These are phyloP conservation scores for Scaptomyza cyrtandrae DNA, from an alignment of 2,888 invertebrate genomes.

Conservation along the genomic window DNA sequence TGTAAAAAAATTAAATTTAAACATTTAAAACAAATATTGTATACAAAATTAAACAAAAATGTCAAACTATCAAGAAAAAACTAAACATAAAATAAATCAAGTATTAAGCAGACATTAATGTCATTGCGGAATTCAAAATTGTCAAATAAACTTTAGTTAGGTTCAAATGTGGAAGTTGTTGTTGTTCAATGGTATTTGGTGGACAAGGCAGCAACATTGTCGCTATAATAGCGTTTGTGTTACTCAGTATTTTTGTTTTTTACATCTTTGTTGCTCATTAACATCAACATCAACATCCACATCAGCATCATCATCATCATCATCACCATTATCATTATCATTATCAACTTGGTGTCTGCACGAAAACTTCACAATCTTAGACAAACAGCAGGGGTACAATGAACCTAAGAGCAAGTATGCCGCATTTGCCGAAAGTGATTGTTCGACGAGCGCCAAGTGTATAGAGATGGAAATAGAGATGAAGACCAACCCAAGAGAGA, in stretches of 20 bases:
- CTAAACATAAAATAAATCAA: neutral
- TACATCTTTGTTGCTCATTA: constrained; percentile 13
- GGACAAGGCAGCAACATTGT: constrained; percentile 37
- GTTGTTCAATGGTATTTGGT: constrained; percentile 2
- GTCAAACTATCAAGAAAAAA: neutral
- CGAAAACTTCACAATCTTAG: constrained; percentile 48
- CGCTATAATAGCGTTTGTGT: constrained; percentile 27
- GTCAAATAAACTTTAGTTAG: neutral
- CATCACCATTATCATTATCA: constrained; percentile 40
- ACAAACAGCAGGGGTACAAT: constrained; percentile 47
- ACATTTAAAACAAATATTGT: neutral
- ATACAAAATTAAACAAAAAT: neutral
- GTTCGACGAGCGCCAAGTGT: constrained; percentile 29
- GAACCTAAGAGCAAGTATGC: constrained; percentile 43
- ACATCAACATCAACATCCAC: constrained; percentile 33
- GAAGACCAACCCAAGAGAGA: neutral
- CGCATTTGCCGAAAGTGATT: constrained; percentile 63
- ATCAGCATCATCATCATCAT: constrained; percentile 36
- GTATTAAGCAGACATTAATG: neutral
- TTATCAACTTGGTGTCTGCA: constrained; percentile 58
- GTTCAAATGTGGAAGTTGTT: constrained; percentile 8
- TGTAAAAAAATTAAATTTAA: neutral
- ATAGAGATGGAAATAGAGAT: constrained; percentile 32
- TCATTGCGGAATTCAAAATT: neutral
- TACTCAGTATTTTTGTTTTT: constrained; percentile 43